Evolutionary conservation across 2,888 invertebrate species (phyloP), one percentile per base, ranked within the genome.

Genomic region (Cheilosia impressa): DNA sequence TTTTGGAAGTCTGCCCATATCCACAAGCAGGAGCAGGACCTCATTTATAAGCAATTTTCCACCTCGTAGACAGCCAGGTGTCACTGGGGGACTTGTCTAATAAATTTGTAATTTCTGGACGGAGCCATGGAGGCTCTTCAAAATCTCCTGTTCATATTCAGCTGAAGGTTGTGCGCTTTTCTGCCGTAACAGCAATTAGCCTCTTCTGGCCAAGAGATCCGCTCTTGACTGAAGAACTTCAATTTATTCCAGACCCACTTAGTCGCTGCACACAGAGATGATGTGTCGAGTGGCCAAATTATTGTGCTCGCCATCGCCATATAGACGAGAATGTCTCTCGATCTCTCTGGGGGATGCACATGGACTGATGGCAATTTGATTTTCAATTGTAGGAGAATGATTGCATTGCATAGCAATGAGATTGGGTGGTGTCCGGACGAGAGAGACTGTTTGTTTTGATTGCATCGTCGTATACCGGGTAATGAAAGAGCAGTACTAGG

Each of bases 41-140:
- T 68, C 58, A 41, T 60, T 66, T 68, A 52, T 47, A 27, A 60
- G 19, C 50, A 57, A 69, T 81, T 69, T 58, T 34, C 76, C 69
- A 69, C 45, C 34, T 38, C 47, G 65, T 24, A 10, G 58, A 53
- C 58, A 71, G 4, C 24, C 31, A 55, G 55, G 57, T 34, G 69
- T 63, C 43, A 22, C 15, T 63, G 17, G 55, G 55, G 19, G 60
- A 22, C 22, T 10, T 43, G 52, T 69, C 50, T 27, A 69, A 69
- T 80, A 62, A 65, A 71, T 53, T n/a, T 63, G 13, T 45, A 57
- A 52, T 75, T 66, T 41, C 52, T 2, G 10, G 13, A 1, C 19
- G 53, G 31, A 38, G 10, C 52, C 1, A 27, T 10, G 6, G 41
- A 41, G 19, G 22, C n/a, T 43, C n/a, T 24, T 22, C 34, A 41